Evolutionary conservation across 1,140 invertebrate genomes (phyloP).

Genomic region (Oedothorax gibbosus): DNA sequence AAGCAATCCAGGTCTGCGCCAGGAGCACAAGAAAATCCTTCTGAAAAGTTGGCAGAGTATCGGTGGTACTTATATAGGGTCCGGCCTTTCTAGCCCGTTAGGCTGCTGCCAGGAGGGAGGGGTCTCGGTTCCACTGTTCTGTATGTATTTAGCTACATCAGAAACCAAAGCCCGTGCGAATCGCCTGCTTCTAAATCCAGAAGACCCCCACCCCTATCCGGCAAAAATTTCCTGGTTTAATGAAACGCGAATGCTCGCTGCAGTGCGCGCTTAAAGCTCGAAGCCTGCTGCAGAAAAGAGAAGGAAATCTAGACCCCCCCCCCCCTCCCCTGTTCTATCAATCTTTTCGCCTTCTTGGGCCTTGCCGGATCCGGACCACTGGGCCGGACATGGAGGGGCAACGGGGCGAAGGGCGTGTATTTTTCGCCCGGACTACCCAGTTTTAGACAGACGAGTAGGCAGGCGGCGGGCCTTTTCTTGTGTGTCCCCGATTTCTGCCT

Average conservation of each 20-base stretch:
- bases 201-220: conserved; percentile 14
- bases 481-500: conserved; percentile 59
- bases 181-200: conserved; percentile 34
- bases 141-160: conserved; percentile 62
- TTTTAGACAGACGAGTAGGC: conserved; percentile 57
- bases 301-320: conserved; percentile 43
- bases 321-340: conserved; percentile 43
- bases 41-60: conserved; percentile 56
- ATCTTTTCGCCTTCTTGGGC: conserved; percentile 60
- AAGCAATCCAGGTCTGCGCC: conserved; percentile 8
- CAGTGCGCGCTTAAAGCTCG: conserved; percentile 54
- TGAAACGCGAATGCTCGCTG: conserved; percentile 62
- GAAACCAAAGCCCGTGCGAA: conserved; percentile 62
- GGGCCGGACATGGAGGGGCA: conserved; percentile 45
- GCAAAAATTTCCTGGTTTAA: conserved; percentile 62
- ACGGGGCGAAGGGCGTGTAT: conserved; percentile 55
- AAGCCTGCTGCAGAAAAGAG: conserved; percentile 27
- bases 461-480: conserved; percentile 49
- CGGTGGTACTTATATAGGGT: conserved; percentile 58
- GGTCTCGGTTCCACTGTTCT: conserved; percentile 33
- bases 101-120: conserved; percentile 27
- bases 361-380: conserved; percentile 52
- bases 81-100: conserved; percentile 59
- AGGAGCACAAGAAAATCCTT: conserved; percentile 47
- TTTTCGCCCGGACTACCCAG: conserved; percentile 55